A percentile compares a stretch with the other conserved stretches of the same genome.
Conservation (phyloP, 2,797 vertebrate genomes). For the Tadarida brasiliensis region DNA sequence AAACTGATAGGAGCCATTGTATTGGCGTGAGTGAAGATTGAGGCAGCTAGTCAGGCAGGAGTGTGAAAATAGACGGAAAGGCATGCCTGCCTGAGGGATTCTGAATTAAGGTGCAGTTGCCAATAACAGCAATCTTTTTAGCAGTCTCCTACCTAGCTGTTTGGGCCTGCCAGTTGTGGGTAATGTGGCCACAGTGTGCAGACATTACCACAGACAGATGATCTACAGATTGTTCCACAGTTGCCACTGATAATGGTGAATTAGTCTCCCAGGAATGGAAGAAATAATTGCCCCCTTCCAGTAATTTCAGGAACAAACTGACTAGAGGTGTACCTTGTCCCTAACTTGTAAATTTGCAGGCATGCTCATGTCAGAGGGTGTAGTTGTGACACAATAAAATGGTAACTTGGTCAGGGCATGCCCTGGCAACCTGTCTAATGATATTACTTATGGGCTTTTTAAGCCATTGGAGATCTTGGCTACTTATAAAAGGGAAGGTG, state of each 20-base stretch:
- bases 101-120: neutral
- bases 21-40: neutral
- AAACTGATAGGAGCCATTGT: neutral
- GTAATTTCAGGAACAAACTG: neutral
- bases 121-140: neutral
- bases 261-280: neutral
- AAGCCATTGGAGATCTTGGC: slow-evolving; percentile 44
- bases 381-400: slow-evolving; percentile 76
- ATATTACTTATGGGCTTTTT: neutral
- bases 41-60: neutral
- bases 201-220: neutral
- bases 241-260: neutral
- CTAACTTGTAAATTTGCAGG: neutral
- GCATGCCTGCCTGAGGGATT: neutral
- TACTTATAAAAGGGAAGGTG: slow-evolving; percentile 55
- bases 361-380: slow-evolving; percentile 40
- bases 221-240: neutral
- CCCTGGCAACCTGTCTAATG: slow-evolving; percentile 29
- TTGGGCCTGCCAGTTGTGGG: neutral
- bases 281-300: neutral
- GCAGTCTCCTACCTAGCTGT: neutral
- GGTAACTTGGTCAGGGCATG: neutral
- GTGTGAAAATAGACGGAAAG: neutral
- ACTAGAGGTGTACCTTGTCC: neutral
- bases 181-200: neutral